Conservation (phyloP, 1,140 invertebrate genomes). For the Dinoponera quadriceps region DNA sequence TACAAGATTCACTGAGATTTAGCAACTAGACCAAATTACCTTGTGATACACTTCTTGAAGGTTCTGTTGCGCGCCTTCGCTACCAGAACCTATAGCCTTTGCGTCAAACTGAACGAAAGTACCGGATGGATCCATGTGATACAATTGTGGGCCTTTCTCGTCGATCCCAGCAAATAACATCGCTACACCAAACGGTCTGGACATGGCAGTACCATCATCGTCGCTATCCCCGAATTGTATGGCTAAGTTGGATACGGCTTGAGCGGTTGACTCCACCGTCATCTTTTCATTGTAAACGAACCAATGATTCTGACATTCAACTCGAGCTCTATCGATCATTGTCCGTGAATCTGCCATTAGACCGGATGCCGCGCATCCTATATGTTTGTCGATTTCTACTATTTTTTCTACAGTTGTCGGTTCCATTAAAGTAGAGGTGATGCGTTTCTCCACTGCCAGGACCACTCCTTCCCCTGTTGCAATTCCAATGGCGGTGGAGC, state of each 20-base stretch:
- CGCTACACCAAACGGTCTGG: constrained; percentile 99
- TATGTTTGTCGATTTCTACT: constrained; percentile 97
- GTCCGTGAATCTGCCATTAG: constrained; percentile 99
- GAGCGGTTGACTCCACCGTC: constrained; percentile 98
- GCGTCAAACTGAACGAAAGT: constrained; percentile 99
- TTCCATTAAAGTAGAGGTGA: constrained; percentile 98
- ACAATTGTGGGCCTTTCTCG: constrained; percentile 94
- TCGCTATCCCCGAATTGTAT: constrained; percentile 99
- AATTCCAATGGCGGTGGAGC: constrained; percentile 99
- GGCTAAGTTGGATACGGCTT: constrained; percentile 98
- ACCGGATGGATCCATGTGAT: constrained; percentile 99
- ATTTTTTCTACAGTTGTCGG: constrained; percentile 99
- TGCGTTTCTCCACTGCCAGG: constrained; percentile 98
- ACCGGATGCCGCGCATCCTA: constrained; percentile 99
- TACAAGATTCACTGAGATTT: not conserved
- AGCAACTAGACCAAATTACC: constrained; percentile 82
- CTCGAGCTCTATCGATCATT: constrained; percentile 96
- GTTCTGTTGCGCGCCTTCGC: constrained; percentile 99
- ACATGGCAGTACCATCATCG: constrained; percentile 98
- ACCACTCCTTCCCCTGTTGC: constrained; percentile 97
- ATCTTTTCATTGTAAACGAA: constrained; percentile 98
- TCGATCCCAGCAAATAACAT: constrained; percentile 95
- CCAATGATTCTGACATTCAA: constrained; percentile 99
- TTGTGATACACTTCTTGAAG: constrained; percentile 95
- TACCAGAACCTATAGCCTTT: constrained; percentile 99